phyloP scores from a whole-genome alignment of 2,113 vertebrate species.

The Colius striatus region DNA sequence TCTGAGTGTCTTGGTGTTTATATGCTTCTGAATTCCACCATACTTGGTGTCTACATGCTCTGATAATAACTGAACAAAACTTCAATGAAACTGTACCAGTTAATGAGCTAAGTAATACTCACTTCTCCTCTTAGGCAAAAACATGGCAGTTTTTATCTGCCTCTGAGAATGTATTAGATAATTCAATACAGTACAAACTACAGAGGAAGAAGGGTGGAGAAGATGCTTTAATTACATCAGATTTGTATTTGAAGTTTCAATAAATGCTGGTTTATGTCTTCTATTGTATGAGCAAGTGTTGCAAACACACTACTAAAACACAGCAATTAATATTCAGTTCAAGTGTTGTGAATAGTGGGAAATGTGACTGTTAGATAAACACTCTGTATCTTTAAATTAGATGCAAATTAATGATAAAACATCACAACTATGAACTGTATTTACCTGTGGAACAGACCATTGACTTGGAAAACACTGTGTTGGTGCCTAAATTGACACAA shows the following conservation, averaged over 20 bases:
- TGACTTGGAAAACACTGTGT: slow-evolving; percentile 78
- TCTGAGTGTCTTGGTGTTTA: not conserved
- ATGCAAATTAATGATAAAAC: not conserved
- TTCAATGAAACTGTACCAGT: not conserved
- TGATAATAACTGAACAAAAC: not conserved
- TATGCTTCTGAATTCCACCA: not conserved
- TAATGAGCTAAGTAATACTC: not conserved
- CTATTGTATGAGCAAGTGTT: not conserved
- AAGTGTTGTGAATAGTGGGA: not conserved
- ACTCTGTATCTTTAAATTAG: not conserved
- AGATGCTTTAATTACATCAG: not conserved
- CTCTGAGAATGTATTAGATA: not conserved
- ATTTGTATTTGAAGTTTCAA: not conserved
- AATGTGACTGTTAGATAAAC: not conserved
- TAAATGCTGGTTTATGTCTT: not conserved
- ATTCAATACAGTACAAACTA: not conserved
- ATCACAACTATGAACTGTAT: not conserved
- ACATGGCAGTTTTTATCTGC: not conserved
- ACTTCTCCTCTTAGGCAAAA: not conserved
- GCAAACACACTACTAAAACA: not conserved
- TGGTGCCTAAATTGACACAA: slow-evolving; percentile 68
- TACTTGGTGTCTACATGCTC: not conserved
- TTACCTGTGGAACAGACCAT: slow-evolving; percentile 81
- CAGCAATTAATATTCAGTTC: not conserved
- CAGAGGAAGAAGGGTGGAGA: not conserved